phyloP scores from a whole-genome alignment of 2,797 vertebrate species.

The Lateolabrax maculatus region DNA sequence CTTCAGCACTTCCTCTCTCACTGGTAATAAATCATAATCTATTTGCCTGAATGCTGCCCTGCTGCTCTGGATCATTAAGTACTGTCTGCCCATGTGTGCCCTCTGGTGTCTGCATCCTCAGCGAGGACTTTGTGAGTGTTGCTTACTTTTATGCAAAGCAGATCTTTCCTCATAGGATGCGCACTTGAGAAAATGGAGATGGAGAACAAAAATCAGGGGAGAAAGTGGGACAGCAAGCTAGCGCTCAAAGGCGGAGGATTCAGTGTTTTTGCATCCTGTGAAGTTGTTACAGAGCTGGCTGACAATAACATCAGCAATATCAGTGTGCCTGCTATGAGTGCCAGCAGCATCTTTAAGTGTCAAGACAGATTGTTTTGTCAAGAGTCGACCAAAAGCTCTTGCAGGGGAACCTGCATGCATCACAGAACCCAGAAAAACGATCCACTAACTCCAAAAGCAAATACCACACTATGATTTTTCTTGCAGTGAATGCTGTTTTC shows the following conservation, averaged over 20 bases:
- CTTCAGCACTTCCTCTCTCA: slow-evolving; percentile 28
- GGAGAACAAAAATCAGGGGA: slow-evolving; percentile 26
- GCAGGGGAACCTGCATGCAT: slow-evolving; percentile 30
- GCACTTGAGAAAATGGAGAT: slow-evolving; percentile 46
- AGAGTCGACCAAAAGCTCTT: slow-evolving; percentile 42
- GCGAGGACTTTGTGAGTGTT: slow-evolving; percentile 62
- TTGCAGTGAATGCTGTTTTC: slow-evolving; percentile 41
- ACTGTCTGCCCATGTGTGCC: slow-evolving; percentile 68
- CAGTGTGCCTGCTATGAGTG: slow-evolving; percentile 42
- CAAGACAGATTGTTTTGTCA: slow-evolving; percentile 44
- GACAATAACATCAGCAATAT: slow-evolving; percentile 60
- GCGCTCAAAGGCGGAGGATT: slow-evolving; percentile 42
- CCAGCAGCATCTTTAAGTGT: slow-evolving; percentile 39
- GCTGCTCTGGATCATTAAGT: slow-evolving; percentile 67
- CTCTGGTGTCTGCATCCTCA: slow-evolving; percentile 65
- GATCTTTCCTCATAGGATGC: slow-evolving; percentile 49
- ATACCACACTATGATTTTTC: slow-evolving; percentile 50
- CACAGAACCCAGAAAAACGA: slow-evolving; percentile 39
- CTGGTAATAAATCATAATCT: slow-evolving; percentile 75
- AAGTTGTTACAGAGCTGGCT: slow-evolving; percentile 59
- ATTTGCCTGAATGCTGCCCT: slow-evolving; percentile 64
- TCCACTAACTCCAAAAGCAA: slow-evolving; percentile 41
- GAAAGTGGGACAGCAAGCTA: slow-evolving; percentile 61
- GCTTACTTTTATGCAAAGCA: slow-evolving; percentile 70
- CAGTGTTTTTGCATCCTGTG: slow-evolving; percentile 44